phyloP scores from a whole-genome alignment of 2,797 vertebrate genomes.

The Lagorchestes hirsutus region DNA sequence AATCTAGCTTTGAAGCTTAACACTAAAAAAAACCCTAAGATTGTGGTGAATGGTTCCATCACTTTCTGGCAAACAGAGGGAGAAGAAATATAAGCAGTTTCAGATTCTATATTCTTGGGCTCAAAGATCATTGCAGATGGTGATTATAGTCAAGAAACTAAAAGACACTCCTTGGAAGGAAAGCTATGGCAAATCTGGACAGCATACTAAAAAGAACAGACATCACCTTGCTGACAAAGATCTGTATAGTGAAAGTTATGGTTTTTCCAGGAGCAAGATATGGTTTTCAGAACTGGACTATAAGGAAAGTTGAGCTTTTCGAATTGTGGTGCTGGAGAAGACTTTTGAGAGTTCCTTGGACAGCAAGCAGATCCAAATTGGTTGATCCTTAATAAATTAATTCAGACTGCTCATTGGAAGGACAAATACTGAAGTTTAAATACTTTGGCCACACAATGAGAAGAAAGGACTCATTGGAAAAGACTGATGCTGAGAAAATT shows the following conservation, averaged over 20 bases:
- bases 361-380: neutral
- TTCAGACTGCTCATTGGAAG: neutral
- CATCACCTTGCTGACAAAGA: neutral
- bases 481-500: neutral
- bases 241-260: neutral
- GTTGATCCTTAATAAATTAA: neutral
- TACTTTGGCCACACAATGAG: neutral
- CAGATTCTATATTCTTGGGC: neutral
- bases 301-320: neutral
- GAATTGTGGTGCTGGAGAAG: neutral
- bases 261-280: neutral
- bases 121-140: neutral
- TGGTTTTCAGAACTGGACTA: neutral
- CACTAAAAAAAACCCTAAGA: no score
- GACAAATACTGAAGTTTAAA: neutral
- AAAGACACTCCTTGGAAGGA: neutral
- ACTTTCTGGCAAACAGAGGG: no score
- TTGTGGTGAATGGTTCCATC: no score
- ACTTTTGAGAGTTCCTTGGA: neutral
- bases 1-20: no score
- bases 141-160: neutral
- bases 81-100: neutral
- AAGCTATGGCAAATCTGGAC: neutral
- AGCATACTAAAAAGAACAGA: neutral
- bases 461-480: neutral